These are phyloP conservation scores for Anguilla pacifica DNA, from an alignment of 2,797 vertebrate species.

Conservation along the genomic window DNA sequence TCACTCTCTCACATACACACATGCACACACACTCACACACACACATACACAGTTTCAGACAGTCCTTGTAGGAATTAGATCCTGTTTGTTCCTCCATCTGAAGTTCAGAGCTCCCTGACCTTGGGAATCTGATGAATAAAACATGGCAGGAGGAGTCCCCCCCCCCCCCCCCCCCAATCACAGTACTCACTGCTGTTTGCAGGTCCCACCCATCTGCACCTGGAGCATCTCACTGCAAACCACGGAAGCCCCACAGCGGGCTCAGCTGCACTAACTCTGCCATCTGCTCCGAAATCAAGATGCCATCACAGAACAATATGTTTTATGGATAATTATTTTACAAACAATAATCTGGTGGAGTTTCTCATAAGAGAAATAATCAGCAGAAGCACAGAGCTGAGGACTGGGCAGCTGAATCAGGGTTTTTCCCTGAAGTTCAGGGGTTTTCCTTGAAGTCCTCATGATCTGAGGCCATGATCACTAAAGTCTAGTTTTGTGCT, in stretches of 20 bases:
- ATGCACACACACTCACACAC: not conserved
- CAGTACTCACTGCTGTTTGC: too few species aligned
- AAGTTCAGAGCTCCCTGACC: not conserved
- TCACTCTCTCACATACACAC: not conserved
- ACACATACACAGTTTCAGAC: not conserved
- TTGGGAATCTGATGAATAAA: constrained; percentile 25
- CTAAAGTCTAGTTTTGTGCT: too few species aligned
- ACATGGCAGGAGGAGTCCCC: constrained; percentile 1
- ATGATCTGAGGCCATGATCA: too few species aligned
- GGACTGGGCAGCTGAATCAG: not conserved
- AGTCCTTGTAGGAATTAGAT: not conserved
- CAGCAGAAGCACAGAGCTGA: not conserved
- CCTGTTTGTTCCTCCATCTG: not conserved
- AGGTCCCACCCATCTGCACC: not conserved
- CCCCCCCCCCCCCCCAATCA: not conserved
- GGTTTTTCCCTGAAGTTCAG: too few species aligned
- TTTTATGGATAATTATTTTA: not conserved
- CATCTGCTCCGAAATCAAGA: not conserved
- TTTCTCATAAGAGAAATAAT: not conserved
- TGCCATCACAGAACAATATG: not conserved
- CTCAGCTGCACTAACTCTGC: not conserved
- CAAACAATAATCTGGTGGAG: not conserved
- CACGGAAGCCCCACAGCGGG: not conserved
- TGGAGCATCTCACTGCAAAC: not conserved
- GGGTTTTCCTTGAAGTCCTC: too few species aligned